These are phyloP conservation scores for Diabrotica balteata DNA, from an alignment of 2,888 invertebrate species.

Conservation along the genomic window DNA sequence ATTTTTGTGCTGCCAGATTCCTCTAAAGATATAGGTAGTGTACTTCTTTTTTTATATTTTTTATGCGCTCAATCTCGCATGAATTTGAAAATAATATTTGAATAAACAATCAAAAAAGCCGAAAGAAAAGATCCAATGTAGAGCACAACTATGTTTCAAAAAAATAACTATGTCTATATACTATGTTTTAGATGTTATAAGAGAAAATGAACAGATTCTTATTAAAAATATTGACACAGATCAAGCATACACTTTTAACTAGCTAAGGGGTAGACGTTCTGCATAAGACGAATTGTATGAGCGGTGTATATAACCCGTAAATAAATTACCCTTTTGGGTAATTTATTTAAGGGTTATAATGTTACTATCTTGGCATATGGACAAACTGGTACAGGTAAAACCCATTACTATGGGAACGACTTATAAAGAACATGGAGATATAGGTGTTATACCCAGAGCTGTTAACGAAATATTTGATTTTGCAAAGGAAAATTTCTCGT, in stretches of 20 bases:
- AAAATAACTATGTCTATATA: too few relatives aligned
- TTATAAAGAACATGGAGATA: slow-evolving; percentile 69
- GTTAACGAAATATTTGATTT: slow-evolving; percentile 79
- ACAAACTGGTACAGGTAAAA: slow-evolving; percentile 95
- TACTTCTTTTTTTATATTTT: too few relatives aligned
- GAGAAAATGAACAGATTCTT: slow-evolving; percentile 73
- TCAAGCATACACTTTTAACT: slow-evolving; percentile 83
- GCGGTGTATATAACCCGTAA: slow-evolving; percentile 72
- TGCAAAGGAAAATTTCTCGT: slow-evolving; percentile 61
- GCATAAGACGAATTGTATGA: slow-evolving; percentile 71
- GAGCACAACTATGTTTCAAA: too few relatives aligned
- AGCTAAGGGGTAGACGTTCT: slow-evolving; percentile 71
- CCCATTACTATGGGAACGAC: slow-evolving; percentile 92
- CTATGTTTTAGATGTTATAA: slow-evolving; percentile 73
- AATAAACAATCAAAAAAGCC: too few relatives aligned
- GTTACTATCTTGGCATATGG: slow-evolving; percentile 94
- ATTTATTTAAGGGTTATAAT: slow-evolving; percentile 89
- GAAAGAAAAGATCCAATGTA: too few relatives aligned
- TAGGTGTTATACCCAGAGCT: slow-evolving; percentile 88
- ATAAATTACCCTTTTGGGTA: slow-evolving; percentile 74
- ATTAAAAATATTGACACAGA: slow-evolving; percentile 66
- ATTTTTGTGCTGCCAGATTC: too few relatives aligned
- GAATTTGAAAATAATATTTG: too few relatives aligned
- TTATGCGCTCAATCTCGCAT: too few relatives aligned
- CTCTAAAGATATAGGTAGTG: too few relatives aligned